Evolutionary conservation across 2,113 vertebrate genomes (phyloP), one percentile per base, ranked within the genome.

Genomic region (Triplophysa dalaica): DNA sequence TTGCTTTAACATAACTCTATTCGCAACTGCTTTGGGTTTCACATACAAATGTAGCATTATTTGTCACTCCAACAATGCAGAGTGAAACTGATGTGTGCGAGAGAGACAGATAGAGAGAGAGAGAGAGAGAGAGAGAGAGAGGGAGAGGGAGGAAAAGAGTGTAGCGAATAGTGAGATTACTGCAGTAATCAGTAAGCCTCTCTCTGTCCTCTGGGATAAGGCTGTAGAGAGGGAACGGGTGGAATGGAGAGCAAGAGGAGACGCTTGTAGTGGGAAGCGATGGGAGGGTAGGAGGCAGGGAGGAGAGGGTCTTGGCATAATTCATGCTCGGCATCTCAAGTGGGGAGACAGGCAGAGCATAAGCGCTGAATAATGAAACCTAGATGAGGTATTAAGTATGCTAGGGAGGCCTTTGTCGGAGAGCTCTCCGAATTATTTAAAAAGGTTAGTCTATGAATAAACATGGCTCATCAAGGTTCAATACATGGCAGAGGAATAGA

Each of bases 371-470:
- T 97, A 96, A 96, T 96, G 94, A 96, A 97, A 96, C 93, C 94
- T 94, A 96, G 95, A 93, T 88, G 8, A 94, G 93, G 92, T 93
- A 94, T 95, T 96, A 94, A 91, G 94, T 92, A 97, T 96, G 94
- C 95, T 92, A 93, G 93, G 92, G 95, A 96, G 93, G 94, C 92
- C 94, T 93, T 94, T 92, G 94, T 94, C 94, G 91, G 91, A 95
- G 94, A 94, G 93, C 95, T 96, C 95, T 94, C 94, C 91, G 94
- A 97, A 98, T 97, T 96, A 97, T 97, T 97, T 95, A 95, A 97
- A 98, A 96, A 98, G 95, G 95, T 98, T 97, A 97, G 93, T 91
- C 94, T 95, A 98, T 98, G 95, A 98, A 98, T 98, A 98, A 97
- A 97, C 95, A 98, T 97, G 90, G 89, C 95, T 95, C 94, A 98